Evolutionary conservation across 1,140 invertebrate genomes (phyloP).

Genomic region (Drosophila quadrilineata): DNA sequence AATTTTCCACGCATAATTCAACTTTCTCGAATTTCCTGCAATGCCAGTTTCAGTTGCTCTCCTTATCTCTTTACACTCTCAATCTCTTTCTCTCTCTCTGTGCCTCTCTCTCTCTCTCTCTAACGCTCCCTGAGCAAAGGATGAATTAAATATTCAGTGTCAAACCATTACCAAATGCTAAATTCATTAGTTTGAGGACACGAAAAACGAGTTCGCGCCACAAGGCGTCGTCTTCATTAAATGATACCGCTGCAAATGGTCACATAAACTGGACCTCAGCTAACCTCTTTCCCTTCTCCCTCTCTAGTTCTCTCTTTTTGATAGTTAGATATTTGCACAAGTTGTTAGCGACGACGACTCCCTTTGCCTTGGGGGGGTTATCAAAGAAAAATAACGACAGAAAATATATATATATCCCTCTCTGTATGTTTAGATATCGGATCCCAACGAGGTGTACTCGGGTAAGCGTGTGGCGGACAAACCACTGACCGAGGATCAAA

Average conservation of each 20-base stretch:
- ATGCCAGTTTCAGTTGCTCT: conserved; percentile 58
- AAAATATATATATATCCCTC: background rate
- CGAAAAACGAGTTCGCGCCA: conserved; percentile 78
- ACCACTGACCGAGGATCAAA: conserved; percentile 95
- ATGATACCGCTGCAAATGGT: conserved; percentile 25
- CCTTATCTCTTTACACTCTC: conserved; percentile 13
- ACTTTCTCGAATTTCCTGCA: conserved; percentile 79
- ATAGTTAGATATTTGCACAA: conserved; percentile 71
- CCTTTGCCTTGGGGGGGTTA: conserved; percentile 6
- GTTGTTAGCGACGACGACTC: conserved; percentile 53
- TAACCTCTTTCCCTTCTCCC: conserved; percentile 1
- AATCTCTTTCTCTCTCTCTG: background rate
- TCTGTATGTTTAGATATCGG: conserved; percentile 86
- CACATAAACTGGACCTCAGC: conserved; percentile 13
- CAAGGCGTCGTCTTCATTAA: conserved; percentile 70
- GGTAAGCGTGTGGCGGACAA: conserved; percentile 94
- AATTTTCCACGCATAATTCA: conserved; percentile 81
- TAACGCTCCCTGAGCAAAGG: too few species aligned
- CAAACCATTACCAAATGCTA: conserved; percentile 81
- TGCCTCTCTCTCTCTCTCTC: background rate
- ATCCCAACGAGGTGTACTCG: conserved; percentile 96
- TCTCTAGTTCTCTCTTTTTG: background rate
- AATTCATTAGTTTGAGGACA: conserved; percentile 80
- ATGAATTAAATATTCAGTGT: conserved; percentile 81
- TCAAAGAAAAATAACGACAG: background rate